phyloP scores from a whole-genome alignment of 2,888 invertebrate species.

The Leptopilina syphax region DNA sequence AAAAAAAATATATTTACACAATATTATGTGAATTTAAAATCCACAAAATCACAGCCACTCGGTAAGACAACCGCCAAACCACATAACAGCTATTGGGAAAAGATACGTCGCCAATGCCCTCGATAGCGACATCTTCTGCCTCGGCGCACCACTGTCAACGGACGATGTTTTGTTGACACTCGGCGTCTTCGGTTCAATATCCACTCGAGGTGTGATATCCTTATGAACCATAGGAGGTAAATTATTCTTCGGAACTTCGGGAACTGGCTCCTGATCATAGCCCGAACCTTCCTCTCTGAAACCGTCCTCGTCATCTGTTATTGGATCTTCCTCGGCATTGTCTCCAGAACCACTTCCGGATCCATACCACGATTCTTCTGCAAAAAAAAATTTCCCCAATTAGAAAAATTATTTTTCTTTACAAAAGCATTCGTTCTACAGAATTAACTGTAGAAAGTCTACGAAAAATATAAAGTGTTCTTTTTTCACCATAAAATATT shows the following conservation, averaged over 20 bases:
- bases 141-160: constrained; percentile 71
- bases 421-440: too few species aligned
- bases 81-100: constrained; percentile 89
- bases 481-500: too few species aligned
- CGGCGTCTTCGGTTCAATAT: constrained; percentile 63
- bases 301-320: constrained; percentile 73
- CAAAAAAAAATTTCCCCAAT: constrained; percentile 51
- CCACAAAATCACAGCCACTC: constrained; percentile 86
- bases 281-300: constrained; percentile 75
- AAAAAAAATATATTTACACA: constrained; percentile 40
- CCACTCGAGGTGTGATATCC: constrained; percentile 65
- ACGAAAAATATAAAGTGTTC: too few species aligned
- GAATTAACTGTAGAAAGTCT: too few species aligned
- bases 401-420: not conserved
- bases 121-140: constrained; percentile 78
- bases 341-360: constrained; percentile 88
- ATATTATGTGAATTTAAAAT: constrained; percentile 50
- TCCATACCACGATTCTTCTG: constrained; percentile 81
- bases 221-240: constrained; percentile 63
- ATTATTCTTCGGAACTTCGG: constrained; percentile 63
- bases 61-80: constrained; percentile 90
- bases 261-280: constrained; percentile 64
- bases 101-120: constrained; percentile 86
- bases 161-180: constrained; percentile 68
- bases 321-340: constrained; percentile 78